phyloP scores from a whole-genome alignment of 2,797 vertebrate species.

The Catostomus latipinnis region DNA sequence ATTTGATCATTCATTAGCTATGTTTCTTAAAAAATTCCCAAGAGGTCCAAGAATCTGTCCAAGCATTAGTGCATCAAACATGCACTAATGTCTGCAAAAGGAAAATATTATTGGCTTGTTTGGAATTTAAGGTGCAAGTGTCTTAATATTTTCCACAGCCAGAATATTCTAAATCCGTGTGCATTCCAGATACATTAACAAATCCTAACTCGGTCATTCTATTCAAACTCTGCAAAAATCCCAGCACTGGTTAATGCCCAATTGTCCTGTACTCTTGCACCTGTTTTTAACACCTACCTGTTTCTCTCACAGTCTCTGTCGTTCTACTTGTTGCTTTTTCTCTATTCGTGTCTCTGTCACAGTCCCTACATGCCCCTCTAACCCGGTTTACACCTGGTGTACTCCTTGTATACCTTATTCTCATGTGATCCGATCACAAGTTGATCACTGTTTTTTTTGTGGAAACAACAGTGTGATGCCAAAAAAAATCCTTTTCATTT shows the following conservation, averaged over 20 bases:
- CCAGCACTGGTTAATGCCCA: conserved; percentile 68
- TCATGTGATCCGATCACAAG: not conserved
- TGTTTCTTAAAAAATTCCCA: conserved; percentile 12
- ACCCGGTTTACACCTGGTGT: conserved; percentile 37
- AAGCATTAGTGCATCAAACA: not conserved
- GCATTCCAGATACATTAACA: conserved; percentile 23
- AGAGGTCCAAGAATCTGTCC: conserved; percentile 23
- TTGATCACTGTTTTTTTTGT: not conserved
- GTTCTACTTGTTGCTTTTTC: conserved; percentile 68
- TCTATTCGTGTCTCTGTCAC: conserved; percentile 59
- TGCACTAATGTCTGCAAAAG: not conserved
- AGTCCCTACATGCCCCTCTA: conserved; percentile 70
- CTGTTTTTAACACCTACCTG: conserved; percentile 57
- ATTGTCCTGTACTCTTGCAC: conserved; percentile 55
- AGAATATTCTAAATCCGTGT: conserved; percentile 12
- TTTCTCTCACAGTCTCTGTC: conserved; percentile 52
- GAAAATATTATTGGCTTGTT: not conserved
- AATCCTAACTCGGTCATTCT: not conserved
- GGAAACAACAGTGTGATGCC: not conserved
- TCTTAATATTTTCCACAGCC: conserved; percentile 39
- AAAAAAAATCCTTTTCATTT: no score
- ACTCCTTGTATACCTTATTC: not conserved
- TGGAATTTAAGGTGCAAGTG: not conserved
- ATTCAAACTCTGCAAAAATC: not conserved
- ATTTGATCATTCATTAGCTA: conserved; percentile 22